phyloP scores from a whole-genome alignment of 2,113 vertebrate genomes.

The Dromaius novaehollandiae region DNA sequence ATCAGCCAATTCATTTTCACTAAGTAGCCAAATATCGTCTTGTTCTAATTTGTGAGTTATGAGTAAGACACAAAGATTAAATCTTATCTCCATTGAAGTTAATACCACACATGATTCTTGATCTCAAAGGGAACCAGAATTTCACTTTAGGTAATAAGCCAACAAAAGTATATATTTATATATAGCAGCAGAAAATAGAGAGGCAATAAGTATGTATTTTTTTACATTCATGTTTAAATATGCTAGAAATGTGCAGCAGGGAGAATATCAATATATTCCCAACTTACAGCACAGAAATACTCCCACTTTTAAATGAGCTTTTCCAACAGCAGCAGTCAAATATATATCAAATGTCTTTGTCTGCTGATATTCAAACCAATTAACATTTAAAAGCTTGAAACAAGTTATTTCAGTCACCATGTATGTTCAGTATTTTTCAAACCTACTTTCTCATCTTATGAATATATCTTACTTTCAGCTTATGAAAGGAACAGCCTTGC shows the following conservation, averaged over 20 bases:
- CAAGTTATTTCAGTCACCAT: background rate
- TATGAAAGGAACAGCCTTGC: background rate
- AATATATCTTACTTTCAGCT: background rate
- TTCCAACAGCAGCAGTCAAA: background rate
- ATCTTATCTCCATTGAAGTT: background rate
- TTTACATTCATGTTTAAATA: background rate
- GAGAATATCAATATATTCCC: background rate
- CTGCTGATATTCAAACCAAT: background rate
- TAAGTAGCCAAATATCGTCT: background rate
- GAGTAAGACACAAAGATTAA: background rate
- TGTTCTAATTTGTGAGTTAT: background rate
- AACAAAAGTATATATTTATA: background rate
- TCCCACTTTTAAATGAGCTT: background rate
- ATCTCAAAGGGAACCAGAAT: background rate
- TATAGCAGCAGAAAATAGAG: background rate
- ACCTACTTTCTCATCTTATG: background rate
- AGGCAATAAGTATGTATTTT: background rate
- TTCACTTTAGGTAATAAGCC: background rate
- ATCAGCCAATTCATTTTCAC: background rate
- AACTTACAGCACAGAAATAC: background rate
- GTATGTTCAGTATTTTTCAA: background rate
- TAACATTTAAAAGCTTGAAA: background rate
- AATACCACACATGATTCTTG: background rate
- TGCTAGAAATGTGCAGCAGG: background rate
- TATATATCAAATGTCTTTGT: background rate